Conservation (phyloP, 2,113 vertebrate genomes). For the Desmodus rotundus region DNA sequence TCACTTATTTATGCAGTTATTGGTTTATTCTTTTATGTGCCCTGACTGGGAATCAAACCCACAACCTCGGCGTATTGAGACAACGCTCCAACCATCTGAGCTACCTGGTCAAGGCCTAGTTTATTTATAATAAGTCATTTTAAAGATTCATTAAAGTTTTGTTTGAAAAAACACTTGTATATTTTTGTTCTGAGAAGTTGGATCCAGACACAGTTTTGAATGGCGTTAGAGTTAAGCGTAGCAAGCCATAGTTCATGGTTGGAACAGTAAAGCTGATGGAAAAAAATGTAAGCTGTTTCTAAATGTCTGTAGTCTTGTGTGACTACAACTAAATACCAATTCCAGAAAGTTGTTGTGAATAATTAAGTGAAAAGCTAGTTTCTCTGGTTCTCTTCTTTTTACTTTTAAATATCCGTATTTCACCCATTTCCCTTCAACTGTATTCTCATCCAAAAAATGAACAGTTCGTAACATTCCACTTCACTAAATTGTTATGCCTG, state of each 20-base stretch:
- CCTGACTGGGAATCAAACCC: no score
- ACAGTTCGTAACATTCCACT: neutral
- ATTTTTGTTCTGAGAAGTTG: slow-evolving; percentile 6
- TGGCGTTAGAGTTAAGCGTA: neutral
- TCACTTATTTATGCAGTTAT: no score
- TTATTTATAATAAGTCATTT: slow-evolving; percentile 3
- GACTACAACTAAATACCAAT: neutral
- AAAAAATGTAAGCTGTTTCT: neutral
- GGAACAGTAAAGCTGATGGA: neutral
- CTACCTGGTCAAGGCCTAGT: neutral
- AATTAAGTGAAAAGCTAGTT: slow-evolving; percentile 24
- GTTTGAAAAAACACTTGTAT: neutral
- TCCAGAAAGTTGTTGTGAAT: slow-evolving; percentile 6
- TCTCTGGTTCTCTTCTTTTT: neutral
- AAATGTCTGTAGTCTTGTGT: neutral
- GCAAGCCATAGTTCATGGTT: neutral
- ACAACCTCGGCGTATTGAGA: no score
- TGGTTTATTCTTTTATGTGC: no score
- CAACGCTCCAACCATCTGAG: no score
- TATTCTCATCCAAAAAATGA: neutral
- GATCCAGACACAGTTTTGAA: neutral
- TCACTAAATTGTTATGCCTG: neutral
- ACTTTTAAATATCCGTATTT: neutral
- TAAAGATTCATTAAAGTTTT: neutral
- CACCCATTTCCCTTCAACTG: neutral